Base-by-base conservation (phyloP, 35 echinoderm and acorn worm species). In the Apostichopus parvimensis region DNA sequence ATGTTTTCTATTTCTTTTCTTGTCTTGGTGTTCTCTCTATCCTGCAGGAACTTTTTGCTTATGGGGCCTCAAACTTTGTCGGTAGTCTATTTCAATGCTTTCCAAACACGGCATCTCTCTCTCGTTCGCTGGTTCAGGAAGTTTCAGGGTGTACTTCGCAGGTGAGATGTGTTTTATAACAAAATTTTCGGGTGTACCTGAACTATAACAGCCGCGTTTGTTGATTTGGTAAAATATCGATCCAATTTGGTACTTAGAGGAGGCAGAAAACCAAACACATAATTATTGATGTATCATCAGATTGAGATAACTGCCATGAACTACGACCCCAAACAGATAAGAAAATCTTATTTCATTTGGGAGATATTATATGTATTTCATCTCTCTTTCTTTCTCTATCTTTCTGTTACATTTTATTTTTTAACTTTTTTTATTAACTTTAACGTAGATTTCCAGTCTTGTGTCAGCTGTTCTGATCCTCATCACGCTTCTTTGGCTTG, bases 21-120 rank as follows among this genome's bases (percentile, higher is more conserved):
- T 94, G 6, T 45, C 34, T 11, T 62, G 9, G 56, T 88, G n/a
- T 80, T 81, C 61, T 56, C 54, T 52, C 82, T 83, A 10, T 60
- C 54, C n/a, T 94, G 6, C 68, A 99, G 97, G 97, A 99, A 73
- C 73, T 99, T 5, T 58, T 96, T 56, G 97, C 93, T 24, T 94
- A 94, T 89, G 97, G 97, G 64, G 87, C 80, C 25, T 91, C 88
- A 53, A 90, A 96, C 65, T 92, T 92, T 78, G 34, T 96, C 1
- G 73, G 73, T n/a, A 90, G 90, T 8, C 89, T 99, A 23, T 96
- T 99, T 82, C 84, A 91, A 2, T 96, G 95, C 75, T 99, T 93
- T 78, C 95, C 95, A 13, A 73, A 73, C 10, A 82, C 93, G 5
- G 68, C 93, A 8, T 94, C 95, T 18, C 81, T 99, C 14, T 94